phyloP scores from a whole-genome alignment of 2,888 invertebrate species.

The Eumacrocentrus americanus region DNA sequence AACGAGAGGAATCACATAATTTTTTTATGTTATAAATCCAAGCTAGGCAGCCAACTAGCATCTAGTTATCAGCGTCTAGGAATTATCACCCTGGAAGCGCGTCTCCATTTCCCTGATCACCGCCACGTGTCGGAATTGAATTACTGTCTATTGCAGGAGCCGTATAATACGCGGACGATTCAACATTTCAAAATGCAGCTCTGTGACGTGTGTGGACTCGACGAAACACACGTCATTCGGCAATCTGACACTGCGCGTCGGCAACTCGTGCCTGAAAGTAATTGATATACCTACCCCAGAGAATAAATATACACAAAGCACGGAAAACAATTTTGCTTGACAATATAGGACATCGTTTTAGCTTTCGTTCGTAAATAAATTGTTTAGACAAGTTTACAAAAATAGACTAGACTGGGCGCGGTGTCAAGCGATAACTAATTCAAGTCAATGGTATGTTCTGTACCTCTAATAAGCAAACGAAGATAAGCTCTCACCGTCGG shows the following conservation, averaged over 20 bases:
- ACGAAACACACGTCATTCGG: slow-evolving; percentile 6
- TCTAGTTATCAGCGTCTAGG: too few relatives aligned
- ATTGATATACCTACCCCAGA: neutral
- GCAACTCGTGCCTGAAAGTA: slow-evolving; percentile 2
- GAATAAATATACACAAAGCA: neutral
- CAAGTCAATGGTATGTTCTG: neutral
- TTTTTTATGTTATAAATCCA: too few relatives aligned
- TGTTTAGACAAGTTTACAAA: too few relatives aligned
- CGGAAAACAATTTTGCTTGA: neutral
- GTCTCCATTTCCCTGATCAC: too few relatives aligned
- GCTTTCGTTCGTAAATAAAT: neutral
- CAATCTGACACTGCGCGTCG: slow-evolving; percentile 11
- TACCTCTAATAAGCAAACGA: neutral
- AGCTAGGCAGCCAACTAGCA: too few relatives aligned
- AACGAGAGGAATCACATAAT: too few relatives aligned
- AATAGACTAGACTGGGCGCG: too few relatives aligned
- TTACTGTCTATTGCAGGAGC: neutral
- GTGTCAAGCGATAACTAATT: too few relatives aligned
- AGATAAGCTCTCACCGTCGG: too few relatives aligned
- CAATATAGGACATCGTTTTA: neutral
- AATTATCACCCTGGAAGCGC: too few relatives aligned
- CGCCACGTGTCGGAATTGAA: neutral
- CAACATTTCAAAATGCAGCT: neutral
- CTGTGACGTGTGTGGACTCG: slow-evolving; percentile 9
- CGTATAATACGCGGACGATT: neutral